Percentiles rank a stretch among this genome's conserved stretches.
phyloP scores from a whole-genome alignment of 2,113 vertebrate species.

The Pygoscelis antarcticus region DNA sequence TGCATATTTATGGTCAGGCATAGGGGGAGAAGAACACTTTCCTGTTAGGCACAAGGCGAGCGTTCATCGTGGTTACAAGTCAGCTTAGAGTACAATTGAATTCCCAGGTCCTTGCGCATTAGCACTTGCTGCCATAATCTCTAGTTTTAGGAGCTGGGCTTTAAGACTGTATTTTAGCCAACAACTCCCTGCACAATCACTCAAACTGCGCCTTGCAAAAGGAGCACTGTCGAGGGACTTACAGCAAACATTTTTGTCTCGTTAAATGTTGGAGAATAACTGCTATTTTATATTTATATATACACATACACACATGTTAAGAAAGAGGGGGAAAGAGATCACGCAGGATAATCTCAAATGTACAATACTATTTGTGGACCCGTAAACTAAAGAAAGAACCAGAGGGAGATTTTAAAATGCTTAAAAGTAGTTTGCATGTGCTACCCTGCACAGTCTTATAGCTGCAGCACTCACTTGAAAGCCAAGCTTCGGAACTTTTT shows the following conservation, averaged over 20 bases:
- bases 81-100: background rate
- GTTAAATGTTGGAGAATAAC: background rate
- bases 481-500: background rate
- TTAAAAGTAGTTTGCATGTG: background rate
- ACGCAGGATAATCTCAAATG: background rate
- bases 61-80: background rate
- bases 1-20: background rate
- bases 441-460: background rate
- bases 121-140: conserved; percentile 4
- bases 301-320: background rate
- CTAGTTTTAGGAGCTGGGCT: background rate
- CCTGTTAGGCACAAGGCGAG: background rate
- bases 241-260: background rate
- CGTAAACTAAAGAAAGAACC: background rate
- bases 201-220: background rate
- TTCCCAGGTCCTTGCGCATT: background rate
- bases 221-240: background rate
- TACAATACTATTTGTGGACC: background rate
- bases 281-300: background rate
- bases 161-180: background rate
- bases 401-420: background rate
- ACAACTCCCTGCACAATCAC: background rate
- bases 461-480: background rate
- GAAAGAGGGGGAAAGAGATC: background rate
- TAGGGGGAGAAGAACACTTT: background rate